Evolutionary conservation across 2,888 invertebrate species (phyloP).

Genomic region (Trachelus iudaicus): DNA sequence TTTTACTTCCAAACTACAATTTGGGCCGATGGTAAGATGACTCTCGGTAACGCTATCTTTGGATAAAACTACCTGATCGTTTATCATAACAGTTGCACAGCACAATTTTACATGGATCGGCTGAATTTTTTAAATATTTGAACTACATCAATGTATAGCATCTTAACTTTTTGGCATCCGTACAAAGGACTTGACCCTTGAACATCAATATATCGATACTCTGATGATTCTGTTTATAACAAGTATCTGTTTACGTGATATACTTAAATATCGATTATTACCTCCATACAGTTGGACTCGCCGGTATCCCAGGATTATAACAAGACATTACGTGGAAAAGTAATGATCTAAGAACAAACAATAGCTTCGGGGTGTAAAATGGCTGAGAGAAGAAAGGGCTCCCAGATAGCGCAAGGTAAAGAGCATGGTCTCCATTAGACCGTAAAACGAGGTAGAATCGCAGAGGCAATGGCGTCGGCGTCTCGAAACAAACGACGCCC

Average conservation of each 20-base stretch:
- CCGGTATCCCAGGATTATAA: not conserved
- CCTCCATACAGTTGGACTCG: not conserved
- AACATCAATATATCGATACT: not conserved
- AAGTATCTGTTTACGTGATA: not conserved
- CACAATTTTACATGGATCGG: not conserved
- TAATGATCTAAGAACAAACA: not conserved
- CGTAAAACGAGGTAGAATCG: slow-evolving; percentile 59
- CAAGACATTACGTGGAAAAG: not conserved
- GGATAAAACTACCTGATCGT: not conserved
- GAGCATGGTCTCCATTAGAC: slow-evolving; percentile 48
- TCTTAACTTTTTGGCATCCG: not conserved
- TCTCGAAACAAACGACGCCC: slow-evolving; percentile 62
- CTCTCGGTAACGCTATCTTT: not conserved
- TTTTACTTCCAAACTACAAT: not conserved
- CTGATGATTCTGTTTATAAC: not conserved
- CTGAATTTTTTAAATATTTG: not conserved
- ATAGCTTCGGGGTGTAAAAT: not conserved
- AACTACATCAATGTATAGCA: not conserved
- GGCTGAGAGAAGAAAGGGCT: not conserved
- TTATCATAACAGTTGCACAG: not conserved
- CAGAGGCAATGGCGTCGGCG: slow-evolving; percentile 54
- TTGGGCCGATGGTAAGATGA: not conserved
- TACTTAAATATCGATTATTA: not conserved
- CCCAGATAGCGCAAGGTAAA: not conserved
- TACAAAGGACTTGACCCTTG: not conserved